phyloP scores from a whole-genome alignment of 1,140 invertebrate genomes.

The Gyrodactylus salaris region DNA sequence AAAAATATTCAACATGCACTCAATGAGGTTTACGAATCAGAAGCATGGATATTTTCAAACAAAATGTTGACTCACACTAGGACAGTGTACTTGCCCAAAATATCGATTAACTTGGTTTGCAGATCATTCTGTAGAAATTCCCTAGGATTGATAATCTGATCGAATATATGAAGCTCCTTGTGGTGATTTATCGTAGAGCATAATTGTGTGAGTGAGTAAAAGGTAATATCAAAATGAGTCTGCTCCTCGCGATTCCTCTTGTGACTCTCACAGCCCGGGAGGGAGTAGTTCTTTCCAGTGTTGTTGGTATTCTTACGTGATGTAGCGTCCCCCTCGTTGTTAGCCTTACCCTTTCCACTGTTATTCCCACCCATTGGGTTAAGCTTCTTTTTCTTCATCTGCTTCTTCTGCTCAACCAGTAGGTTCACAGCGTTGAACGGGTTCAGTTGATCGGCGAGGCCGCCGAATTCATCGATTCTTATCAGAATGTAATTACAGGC shows the following conservation, averaged over 20 bases:
- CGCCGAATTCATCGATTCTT: background rate
- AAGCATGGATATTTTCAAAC: too few species aligned
- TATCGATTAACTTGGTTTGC: slow-evolving; percentile 8
- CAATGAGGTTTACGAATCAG: too few species aligned
- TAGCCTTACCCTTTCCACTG: background rate
- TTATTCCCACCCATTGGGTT: background rate
- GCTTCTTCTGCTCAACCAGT: slow-evolving; percentile 12
- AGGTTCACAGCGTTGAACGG: background rate
- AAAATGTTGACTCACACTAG: slow-evolving; percentile 5
- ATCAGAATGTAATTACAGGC: background rate
- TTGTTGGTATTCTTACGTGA: background rate
- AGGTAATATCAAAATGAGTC: slow-evolving; percentile 83
- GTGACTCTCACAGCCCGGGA: slow-evolving; percentile 42
- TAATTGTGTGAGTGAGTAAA: slow-evolving; percentile 84
- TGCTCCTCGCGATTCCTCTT: slow-evolving; percentile 71
- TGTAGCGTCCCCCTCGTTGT: background rate
- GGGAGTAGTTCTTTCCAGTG: background rate
- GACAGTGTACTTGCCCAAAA: slow-evolving; percentile 7
- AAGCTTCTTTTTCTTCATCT: slow-evolving; percentile 12
- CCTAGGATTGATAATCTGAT: slow-evolving; percentile 81
- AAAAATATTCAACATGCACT: too few species aligned
- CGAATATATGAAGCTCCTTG: slow-evolving; percentile 79
- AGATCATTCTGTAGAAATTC: slow-evolving; percentile 37
- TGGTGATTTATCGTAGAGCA: slow-evolving; percentile 88
- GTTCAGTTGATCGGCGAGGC: background rate